Percentiles rank a stretch among this genome's conserved stretches.
Evolutionary conservation across 2,888 invertebrate genomes (phyloP).

Genomic region (Philopedon plagiatum): DNA sequence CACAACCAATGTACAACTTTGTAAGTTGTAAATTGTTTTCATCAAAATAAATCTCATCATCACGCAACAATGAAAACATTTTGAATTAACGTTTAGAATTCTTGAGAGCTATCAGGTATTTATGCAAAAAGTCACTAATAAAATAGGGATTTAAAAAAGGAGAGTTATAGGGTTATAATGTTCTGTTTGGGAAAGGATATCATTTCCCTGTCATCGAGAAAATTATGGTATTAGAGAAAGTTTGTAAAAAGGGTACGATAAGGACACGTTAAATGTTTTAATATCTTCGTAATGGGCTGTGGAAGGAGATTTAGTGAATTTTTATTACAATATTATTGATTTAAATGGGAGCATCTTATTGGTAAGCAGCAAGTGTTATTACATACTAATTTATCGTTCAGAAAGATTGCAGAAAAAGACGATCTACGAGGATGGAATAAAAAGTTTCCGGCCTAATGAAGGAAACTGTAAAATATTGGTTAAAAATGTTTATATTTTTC

Average conservation of each 20-base stretch:
- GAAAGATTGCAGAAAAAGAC: too few relatives aligned
- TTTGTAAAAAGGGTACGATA: constrained; percentile 39
- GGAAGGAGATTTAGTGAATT: constrained; percentile 13
- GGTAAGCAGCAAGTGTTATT: too few relatives aligned
- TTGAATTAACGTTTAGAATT: neutral
- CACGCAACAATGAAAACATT: too few relatives aligned
- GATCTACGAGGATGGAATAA: too few relatives aligned
- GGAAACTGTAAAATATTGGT: too few relatives aligned
- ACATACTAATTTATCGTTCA: too few relatives aligned
- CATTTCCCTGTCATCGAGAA: constrained; percentile 42
- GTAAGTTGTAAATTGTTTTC: too few relatives aligned
- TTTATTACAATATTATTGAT: constrained; percentile 16
- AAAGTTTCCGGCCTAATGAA: too few relatives aligned
- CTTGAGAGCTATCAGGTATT: neutral
- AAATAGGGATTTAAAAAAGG: constrained; percentile 40
- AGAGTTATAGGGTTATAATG: constrained; percentile 45
- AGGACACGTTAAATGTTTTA: constrained; percentile 39
- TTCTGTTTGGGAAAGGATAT: constrained; percentile 41
- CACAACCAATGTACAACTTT: too few relatives aligned
- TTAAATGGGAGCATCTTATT: too few relatives aligned
- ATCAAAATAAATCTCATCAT: too few relatives aligned
- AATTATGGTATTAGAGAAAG: constrained; percentile 40
- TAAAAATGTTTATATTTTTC: too few relatives aligned
- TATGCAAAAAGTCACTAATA: constrained; percentile 40
- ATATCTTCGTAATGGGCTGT: constrained; percentile 24